A percentile compares a stretch with the other conserved stretches of the same genome.
These are phyloP conservation scores for Polyploca ridens DNA, from an alignment of 2,888 invertebrate genomes.

Conservation along the genomic window DNA sequence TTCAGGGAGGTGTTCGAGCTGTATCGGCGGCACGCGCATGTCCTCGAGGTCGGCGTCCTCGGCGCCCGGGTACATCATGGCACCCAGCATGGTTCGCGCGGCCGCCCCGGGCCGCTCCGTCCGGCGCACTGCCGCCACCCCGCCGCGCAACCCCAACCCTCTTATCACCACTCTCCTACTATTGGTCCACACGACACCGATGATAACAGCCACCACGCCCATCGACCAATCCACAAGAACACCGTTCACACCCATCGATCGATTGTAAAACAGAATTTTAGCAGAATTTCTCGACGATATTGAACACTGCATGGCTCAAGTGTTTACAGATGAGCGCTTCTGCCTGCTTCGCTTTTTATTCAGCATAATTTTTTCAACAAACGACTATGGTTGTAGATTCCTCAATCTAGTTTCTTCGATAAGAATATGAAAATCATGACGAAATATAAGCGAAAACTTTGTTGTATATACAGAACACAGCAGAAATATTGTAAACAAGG, in stretches of 20 bases:
- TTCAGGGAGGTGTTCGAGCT: slow-evolving; percentile 89
- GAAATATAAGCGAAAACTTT: neutral
- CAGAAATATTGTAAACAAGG: neutral
- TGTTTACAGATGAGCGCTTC: slow-evolving; percentile 60
- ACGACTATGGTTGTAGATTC: neutral
- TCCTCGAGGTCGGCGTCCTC: slow-evolving; percentile 75
- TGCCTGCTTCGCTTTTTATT: slow-evolving; percentile 52
- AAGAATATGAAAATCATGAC: neutral
- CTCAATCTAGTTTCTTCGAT: too few relatives aligned
- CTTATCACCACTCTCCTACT: slow-evolving; percentile 63
- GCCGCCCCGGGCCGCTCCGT: slow-evolving; percentile 66
- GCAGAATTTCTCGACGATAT: slow-evolving; percentile 69
- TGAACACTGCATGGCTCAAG: slow-evolving; percentile 68
- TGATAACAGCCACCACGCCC: slow-evolving; percentile 81
- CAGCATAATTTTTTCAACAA: slow-evolving; percentile 42
- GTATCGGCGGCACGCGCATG: slow-evolving; percentile 89
- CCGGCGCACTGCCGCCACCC: slow-evolving; percentile 75
- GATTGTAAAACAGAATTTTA: slow-evolving; percentile 71
- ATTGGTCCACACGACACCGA: slow-evolving; percentile 65
- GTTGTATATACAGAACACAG: too few relatives aligned
- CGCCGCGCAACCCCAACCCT: slow-evolving; percentile 75
- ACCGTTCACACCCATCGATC: slow-evolving; percentile 75
- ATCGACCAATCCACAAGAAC: slow-evolving; percentile 67
- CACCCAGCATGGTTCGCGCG: slow-evolving; percentile 74
- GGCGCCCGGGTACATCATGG: slow-evolving; percentile 80